Percentiles rank a stretch among this genome's conserved stretches.
Evolutionary conservation across 2,797 vertebrate genomes (phyloP).

Genomic region (Perodicticus potto): DNA sequence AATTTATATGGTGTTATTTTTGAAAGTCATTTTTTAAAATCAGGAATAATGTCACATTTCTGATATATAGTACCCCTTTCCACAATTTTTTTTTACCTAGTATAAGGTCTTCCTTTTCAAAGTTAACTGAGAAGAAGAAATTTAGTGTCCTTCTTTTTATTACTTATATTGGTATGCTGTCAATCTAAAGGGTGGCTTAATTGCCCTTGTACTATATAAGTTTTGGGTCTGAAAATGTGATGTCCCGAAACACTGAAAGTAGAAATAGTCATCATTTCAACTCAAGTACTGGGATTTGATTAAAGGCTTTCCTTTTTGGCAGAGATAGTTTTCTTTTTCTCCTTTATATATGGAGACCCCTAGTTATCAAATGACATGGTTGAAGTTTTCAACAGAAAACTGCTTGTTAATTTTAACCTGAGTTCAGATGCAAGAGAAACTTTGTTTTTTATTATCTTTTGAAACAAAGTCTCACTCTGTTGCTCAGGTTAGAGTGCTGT

Average conservation of each 20-base stretch:
- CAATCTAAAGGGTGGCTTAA: not conserved
- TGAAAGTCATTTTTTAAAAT: not conserved
- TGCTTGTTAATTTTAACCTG: conserved; percentile 22
- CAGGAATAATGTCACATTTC: not conserved
- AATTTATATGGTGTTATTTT: not conserved
- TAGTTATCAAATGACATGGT: conserved; percentile 15
- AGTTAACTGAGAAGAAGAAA: conserved; percentile 21
- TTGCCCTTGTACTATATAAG: not conserved
- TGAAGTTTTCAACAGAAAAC: conserved; percentile 47
- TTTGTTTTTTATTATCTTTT: not conserved
- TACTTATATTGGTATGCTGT: not conserved
- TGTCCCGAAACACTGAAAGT: conserved; percentile 22
- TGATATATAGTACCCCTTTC: not conserved
- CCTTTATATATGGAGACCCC: not conserved
- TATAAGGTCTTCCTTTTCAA: conserved; percentile 49
- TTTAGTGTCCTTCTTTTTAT: not conserved
- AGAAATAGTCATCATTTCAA: conserved; percentile 7
- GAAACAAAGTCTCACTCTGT: too few relatives aligned
- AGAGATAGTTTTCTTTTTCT: not conserved
- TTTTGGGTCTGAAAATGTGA: conserved; percentile 36
- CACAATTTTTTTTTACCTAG: not conserved
- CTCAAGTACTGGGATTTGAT: conserved; percentile 7
- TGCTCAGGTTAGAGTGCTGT: too few relatives aligned
- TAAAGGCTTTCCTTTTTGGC: conserved; percentile 13
- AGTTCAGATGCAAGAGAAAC: not conserved